Conservation (phyloP, 2,113 vertebrate genomes). For the Melanerpes formicivorus region DNA sequence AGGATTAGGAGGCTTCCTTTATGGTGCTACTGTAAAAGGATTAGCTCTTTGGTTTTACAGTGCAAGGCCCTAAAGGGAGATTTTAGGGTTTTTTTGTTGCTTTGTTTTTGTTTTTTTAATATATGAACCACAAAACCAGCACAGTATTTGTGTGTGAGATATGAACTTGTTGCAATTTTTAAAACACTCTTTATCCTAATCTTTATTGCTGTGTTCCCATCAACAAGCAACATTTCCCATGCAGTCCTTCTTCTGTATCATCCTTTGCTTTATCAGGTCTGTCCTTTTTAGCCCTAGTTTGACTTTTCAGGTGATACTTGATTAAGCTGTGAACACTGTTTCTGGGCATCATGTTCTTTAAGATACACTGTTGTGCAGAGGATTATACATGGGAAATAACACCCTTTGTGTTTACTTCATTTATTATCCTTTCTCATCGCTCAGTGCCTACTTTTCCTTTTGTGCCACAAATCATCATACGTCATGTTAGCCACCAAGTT, state of each 20-base stretch:
- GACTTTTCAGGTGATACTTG: not conserved
- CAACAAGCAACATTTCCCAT: not conserved
- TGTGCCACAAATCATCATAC: constrained; percentile 45
- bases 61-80: not conserved
- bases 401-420: constrained; percentile 45
- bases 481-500: constrained; percentile 42
- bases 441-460: constrained; percentile 42
- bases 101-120: not conserved
- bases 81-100: not conserved
- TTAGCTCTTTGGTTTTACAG: constrained; percentile 31
- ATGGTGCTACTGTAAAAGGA: constrained; percentile 26
- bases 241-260: not conserved
- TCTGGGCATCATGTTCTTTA: not conserved
- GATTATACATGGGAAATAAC: constrained; percentile 51
- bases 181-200: constrained; percentile 5
- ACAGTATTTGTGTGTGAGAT: not conserved
- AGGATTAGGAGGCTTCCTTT: constrained; percentile 30
- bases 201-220: constrained; percentile 4
- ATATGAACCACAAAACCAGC: constrained; percentile 1
- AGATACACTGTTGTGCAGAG: not conserved
- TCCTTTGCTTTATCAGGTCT: not conserved
- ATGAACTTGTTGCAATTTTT: not conserved
- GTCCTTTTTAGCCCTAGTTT: not conserved
- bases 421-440: constrained; percentile 68
- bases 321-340: constrained; percentile 27